phyloP scores from a whole-genome alignment of 2,888 invertebrate species.

The Cephonodes hylas region DNA sequence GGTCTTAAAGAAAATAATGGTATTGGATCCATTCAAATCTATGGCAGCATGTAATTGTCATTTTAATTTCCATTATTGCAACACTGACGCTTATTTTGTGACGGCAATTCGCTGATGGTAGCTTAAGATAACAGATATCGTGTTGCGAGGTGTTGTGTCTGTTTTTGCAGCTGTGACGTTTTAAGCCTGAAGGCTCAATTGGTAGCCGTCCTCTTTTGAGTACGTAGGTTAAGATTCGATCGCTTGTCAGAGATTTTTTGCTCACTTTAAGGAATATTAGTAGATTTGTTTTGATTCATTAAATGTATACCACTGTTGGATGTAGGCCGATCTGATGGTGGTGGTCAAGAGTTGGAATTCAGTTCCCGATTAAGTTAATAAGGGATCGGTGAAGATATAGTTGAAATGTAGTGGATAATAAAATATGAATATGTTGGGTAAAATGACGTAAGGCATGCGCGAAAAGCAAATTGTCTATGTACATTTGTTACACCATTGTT shows the following conservation, averaged over 20 bases:
- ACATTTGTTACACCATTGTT: background rate
- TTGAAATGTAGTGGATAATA: too few species aligned
- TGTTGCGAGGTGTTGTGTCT: conserved; percentile 43
- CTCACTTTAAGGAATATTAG: too few species aligned
- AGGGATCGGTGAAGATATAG: too few species aligned
- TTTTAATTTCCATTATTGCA: conserved; percentile 62
- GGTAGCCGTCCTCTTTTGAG: background rate
- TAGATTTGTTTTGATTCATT: too few species aligned
- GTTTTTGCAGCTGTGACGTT: conserved; percentile 20
- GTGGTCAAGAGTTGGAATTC: too few species aligned
- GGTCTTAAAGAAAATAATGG: conserved; percentile 71
- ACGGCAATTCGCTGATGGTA: conserved; percentile 55
- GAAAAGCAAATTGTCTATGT: background rate
- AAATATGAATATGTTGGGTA: background rate
- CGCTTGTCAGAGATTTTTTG: too few species aligned
- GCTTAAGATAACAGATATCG: conserved; percentile 67
- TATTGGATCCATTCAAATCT: conserved; percentile 55
- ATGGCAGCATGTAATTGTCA: conserved; percentile 63
- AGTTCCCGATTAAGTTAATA: too few species aligned
- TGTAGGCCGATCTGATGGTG: too few species aligned
- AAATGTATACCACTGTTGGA: too few species aligned
- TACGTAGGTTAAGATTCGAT: too few species aligned
- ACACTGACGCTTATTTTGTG: conserved; percentile 42
- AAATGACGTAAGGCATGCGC: background rate
- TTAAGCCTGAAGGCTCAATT: background rate